Evolutionary conservation across 2,888 invertebrate genomes (phyloP).

Genomic region (Thyatira batis): DNA sequence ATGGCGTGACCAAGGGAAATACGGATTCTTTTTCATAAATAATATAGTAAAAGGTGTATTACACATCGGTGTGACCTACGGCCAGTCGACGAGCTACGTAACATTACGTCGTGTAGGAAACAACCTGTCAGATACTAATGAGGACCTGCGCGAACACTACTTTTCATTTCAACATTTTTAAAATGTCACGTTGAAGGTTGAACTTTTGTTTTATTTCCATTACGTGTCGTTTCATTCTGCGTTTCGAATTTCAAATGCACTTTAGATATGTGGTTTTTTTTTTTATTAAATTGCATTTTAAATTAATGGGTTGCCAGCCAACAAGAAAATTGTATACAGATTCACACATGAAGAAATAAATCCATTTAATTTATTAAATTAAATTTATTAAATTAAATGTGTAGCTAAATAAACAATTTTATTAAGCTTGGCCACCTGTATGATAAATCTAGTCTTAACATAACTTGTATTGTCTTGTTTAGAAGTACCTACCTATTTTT

Average conservation of each 20-base stretch:
- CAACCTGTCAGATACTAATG: constrained; percentile 53
- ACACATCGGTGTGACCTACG: constrained; percentile 21
- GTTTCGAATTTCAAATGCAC: constrained; percentile 8
- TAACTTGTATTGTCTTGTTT: too few relatives aligned
- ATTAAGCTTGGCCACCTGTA: too few relatives aligned
- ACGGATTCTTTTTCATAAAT: too few relatives aligned
- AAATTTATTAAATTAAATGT: too few relatives aligned
- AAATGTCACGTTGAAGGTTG: not conserved
- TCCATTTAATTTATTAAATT: too few relatives aligned
- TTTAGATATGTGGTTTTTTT: not conserved
- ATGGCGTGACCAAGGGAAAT: too few relatives aligned
- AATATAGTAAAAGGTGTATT: not conserved
- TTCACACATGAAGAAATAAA: too few relatives aligned
- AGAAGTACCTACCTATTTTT: too few relatives aligned
- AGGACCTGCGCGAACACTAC: constrained; percentile 40
- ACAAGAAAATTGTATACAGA: too few relatives aligned
- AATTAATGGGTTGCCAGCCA: too few relatives aligned
- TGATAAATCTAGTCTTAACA: too few relatives aligned
- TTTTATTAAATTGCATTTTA: not conserved
- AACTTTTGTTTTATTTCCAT: constrained; percentile 5
- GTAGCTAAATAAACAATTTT: too few relatives aligned
- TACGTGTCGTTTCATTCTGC: not conserved
- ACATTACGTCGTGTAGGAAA: constrained; percentile 22
- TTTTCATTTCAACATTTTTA: constrained; percentile 36
- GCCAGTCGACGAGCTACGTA: constrained; percentile 11